Base-by-base conservation (phyloP, 2,888 invertebrate genomes). In the Onthophagus sagittarius region DNA sequence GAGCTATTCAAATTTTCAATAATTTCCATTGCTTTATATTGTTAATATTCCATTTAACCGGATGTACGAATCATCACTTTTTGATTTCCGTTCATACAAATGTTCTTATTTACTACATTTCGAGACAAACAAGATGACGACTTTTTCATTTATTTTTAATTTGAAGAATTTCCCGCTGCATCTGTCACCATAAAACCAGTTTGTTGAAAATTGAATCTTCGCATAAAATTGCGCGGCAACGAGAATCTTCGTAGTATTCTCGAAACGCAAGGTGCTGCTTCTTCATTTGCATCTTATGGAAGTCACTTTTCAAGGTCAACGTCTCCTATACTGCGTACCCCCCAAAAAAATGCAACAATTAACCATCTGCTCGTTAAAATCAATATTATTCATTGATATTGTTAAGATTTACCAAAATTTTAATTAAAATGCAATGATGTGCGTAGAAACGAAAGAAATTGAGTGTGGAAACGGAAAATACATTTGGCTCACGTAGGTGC, bases 401-500 rank as follows among this genome's bases (percentile, higher is more conserved):
- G 63, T 72, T 23, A 23, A 2, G 23, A 23, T 23, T 23, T 23
- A 23, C 23, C 3, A 23, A 23, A 23, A 23, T 23, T 23, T 63
- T 69, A n/a, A 63, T 72, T 62, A 69, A 72, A 72, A 69, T 69
- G 15, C 31, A n/a, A 1, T n/a, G 23, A 13, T 31, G 32, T 15
- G 31, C 63, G 39, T 63, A 33, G 32, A 9, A 23, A 63, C 15
- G n/a, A 71, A 4, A 6, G 31, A 71, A 71, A 71, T 64, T 13
- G 15, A 13, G 7, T 23, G 23, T 23, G 13, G 15, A 73, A 78
- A 79, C 78, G 81, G 81, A 81, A 80, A 81, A 80, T 79, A 77
- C 78, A 80, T 80, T 78, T 79, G 77, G 76, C 78, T 79, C 81
- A 81, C 81, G 81, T 81, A 74, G 76, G 76, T 74, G 74, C 73